Evolutionary conservation across 1,140 invertebrate species (phyloP).

Genomic region (Babylonia areolata): DNA sequence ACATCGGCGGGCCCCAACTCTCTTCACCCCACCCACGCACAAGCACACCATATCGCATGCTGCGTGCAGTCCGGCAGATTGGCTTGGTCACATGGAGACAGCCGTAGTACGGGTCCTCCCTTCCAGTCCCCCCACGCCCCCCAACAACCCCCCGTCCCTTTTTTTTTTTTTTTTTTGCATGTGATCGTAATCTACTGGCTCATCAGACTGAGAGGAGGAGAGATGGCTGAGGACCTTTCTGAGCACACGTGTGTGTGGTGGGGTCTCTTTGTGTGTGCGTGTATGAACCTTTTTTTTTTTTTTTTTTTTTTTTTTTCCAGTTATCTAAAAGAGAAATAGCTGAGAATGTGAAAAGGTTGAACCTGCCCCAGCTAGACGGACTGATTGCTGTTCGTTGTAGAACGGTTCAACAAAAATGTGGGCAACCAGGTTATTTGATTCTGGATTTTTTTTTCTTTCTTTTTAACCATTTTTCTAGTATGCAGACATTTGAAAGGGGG

Average conservation of each 20-base stretch:
- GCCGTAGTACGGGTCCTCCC: slow-evolving; percentile 20
- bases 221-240: not conserved
- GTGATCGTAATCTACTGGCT: not conserved
- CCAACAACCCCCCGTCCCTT: too few relatives aligned
- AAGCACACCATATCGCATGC: slow-evolving; percentile 25
- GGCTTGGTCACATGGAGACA: slow-evolving; percentile 29
- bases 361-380: not conserved
- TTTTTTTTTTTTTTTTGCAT: not conserved
- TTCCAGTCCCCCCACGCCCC: not conserved
- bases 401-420: not conserved
- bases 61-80: slow-evolving; percentile 31
- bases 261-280: not conserved
- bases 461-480: not conserved
- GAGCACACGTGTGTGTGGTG: too few relatives aligned
- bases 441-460: not conserved
- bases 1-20: slow-evolving; percentile 23
- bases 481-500: not conserved
- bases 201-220: not conserved
- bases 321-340: not conserved
- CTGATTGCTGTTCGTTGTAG: not conserved
- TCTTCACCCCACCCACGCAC: slow-evolving; percentile 34
- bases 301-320: not conserved
- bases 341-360: not conserved
- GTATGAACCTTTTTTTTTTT: not conserved
- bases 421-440: not conserved